These are phyloP conservation scores for Albula goreensis DNA, from an alignment of 2,113 vertebrate species.

Conservation along the genomic window DNA sequence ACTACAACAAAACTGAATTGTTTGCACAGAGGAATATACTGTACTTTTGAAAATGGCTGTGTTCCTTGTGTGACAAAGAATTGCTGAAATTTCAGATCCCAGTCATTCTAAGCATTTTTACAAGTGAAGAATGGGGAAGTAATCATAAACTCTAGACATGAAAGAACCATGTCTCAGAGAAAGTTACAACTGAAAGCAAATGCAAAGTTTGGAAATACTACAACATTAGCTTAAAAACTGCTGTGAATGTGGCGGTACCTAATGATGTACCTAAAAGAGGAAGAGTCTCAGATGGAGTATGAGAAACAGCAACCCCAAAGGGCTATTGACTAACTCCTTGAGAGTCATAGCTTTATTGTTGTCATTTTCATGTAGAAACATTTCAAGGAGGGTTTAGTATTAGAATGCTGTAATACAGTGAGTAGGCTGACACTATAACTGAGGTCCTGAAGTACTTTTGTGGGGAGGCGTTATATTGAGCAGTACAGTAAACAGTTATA, in stretches of 20 bases:
- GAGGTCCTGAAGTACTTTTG: too few relatives aligned
- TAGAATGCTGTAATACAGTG: too few relatives aligned
- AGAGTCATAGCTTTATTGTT: too few relatives aligned
- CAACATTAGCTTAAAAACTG: slow-evolving; percentile 34
- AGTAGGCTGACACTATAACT: too few relatives aligned
- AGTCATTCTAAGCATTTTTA: background rate
- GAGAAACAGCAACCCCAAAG: slow-evolving; percentile 2
- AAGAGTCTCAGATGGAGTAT: slow-evolving; percentile 32
- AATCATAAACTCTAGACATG: background rate
- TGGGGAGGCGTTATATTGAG: too few relatives aligned
- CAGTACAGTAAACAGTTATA: too few relatives aligned
- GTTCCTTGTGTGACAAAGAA: background rate
- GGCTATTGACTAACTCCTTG: too few relatives aligned
- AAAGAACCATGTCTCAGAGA: slow-evolving; percentile 23
- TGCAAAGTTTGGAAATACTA: slow-evolving; percentile 23
- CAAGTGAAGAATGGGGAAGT: background rate
- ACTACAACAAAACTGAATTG: background rate
- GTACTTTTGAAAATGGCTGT: background rate
- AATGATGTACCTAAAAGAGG: slow-evolving; percentile 20
- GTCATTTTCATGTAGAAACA: too few relatives aligned
- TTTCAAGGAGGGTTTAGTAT: too few relatives aligned
- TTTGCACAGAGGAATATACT: background rate
- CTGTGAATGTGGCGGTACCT: slow-evolving; percentile 20
- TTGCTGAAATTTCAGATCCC: background rate
- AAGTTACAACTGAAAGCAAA: slow-evolving; percentile 25